These are phyloP conservation scores for Athalia circularis DNA, from an alignment of 2,888 invertebrate species.

Conservation along the genomic window DNA sequence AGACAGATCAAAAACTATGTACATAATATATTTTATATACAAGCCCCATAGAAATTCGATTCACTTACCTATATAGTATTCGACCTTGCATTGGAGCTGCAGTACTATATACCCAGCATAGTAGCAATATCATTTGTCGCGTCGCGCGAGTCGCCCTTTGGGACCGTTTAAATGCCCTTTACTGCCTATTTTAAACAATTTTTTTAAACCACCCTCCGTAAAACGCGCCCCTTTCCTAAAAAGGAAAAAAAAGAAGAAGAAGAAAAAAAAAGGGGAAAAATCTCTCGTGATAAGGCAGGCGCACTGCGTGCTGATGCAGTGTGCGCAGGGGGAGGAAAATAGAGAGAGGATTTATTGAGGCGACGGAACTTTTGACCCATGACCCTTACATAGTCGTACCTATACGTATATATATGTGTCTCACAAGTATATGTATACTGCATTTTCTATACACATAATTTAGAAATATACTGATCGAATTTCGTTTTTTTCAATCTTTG, in stretches of 20 bases:
- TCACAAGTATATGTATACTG: too few relatives aligned
- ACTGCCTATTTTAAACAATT: conserved; percentile 68
- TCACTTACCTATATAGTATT: conserved; percentile 61
- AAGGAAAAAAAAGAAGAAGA: too few relatives aligned
- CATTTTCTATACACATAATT: too few relatives aligned
- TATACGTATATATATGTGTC: background rate
- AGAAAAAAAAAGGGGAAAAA: too few relatives aligned
- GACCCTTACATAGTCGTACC: conserved; percentile 26
- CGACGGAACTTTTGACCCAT: conserved; percentile 40
- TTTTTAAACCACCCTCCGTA: conserved; percentile 55
- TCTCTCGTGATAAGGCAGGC: conserved; percentile 41
- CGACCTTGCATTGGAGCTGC: conserved; percentile 53
- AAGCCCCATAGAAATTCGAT: conserved; percentile 65
- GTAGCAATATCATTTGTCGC: background rate
- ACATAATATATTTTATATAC: conserved; percentile 49
- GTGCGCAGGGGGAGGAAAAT: too few relatives aligned
- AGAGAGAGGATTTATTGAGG: conserved; percentile 35
- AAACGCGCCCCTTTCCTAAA: conserved; percentile 21
- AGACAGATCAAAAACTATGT: conserved; percentile 47
- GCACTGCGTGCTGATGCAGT: too few relatives aligned
- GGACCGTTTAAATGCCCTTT: conserved; percentile 68
- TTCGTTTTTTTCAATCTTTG: background rate
- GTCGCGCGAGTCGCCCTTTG: conserved; percentile 56
- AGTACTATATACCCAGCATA: conserved; percentile 7
- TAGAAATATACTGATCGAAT: background rate